Base-by-base conservation (phyloP, 2,113 vertebrate species). In the Caloenas nicobarica region DNA sequence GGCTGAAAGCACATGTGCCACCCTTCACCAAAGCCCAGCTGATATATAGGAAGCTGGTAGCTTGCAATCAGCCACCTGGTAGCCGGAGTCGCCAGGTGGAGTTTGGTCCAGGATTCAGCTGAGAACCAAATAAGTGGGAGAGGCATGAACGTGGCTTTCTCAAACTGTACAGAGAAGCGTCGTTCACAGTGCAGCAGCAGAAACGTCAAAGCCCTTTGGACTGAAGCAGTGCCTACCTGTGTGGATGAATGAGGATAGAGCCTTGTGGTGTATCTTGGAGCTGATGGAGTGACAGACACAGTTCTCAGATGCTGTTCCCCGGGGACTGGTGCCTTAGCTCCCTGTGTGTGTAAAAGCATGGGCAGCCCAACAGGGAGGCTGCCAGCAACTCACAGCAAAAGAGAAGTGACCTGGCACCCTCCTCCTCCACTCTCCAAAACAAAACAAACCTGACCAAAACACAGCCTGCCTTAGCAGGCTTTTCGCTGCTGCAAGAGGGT, bases 181-280 rank as follows among this genome's bases (percentile, higher is more conserved):
- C 25, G 24, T 16, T 56, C 17, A 16, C 1, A 1, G 3, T 21
- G 62, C 19, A n/a, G 6, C 2, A 2, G 7, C 34, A 80, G 48
- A 80, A 86, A 60, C 14, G 10, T 5, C 14, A 40, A n/a, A 24
- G 10, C 48, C 22, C 5, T 33, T 10, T 51, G 24, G 24, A n/a
- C 31, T 42, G 33, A 19, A 54, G n/a, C n/a, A 33, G 40, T 12
- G 5, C 11, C 36, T 48, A 2, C 4, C 14, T 4, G 4, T 3
- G 5, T 22, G 46, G 38, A 31, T 42, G 60, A 60, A 33, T 31
- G 34, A 76, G n/a, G 46, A 53, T 66, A 24, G 15, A 54, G 72
- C 18, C 11, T 36, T 46, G 34, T 40, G 18, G 14, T 53, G 15
- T 25, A 38, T 14, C n/a, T n/a, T 28, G 34, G 16, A 71, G 42